Evolutionary conservation across 1,140 invertebrate genomes (phyloP), one percentile per base, ranked within the genome.

Genomic region (Drosophila lowei): DNA sequence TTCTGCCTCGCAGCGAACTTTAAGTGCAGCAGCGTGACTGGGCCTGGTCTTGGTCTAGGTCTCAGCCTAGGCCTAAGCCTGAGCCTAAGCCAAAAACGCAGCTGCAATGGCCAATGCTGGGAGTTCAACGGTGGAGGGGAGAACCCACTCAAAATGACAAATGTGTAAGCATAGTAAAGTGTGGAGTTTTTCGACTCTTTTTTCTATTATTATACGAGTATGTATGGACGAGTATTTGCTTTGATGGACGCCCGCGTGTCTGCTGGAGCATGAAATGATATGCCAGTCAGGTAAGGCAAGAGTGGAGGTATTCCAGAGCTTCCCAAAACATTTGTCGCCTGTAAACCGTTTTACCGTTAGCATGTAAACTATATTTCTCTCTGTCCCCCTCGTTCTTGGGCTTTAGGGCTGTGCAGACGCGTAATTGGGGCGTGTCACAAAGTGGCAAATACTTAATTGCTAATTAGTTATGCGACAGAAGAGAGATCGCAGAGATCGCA

Each of bases 371-470:
- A 15, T 41, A 16, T 23, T 18, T 46, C 34, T 4, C 34, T 38
- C 11, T 13, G 0, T 13, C 1, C 34, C 30, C 8, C 28, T 30
- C 7, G 2, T 30, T 30, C 28, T 8, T 13, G 34, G 34, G 34
- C 34, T 16, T 9, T 16, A 4, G 44, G 46, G 44, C 46, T 48
- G 56, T 65, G 34, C 41, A 47, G 7, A 18, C 55, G 58, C 59
- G 62, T 84, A 78, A 83, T 60, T 79, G 78, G 78, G 78, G 78
- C 72, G 78, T 84, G 75, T 54, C 58, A 46, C 48, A 63, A 52
- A 75, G 57, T 57, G 56, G 55, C 75, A 62, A 72, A 75, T 63
- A 59, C 60, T 80, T 85, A 85, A 86, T 86, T 77, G 65, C 56
- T 77, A 61, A 77, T 81, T 81, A 81, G 71, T 60, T 72, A 81